A percentile compares a stretch with the other conserved stretches of the same genome.
These are phyloP conservation scores for Solenopsis invicta DNA, from an alignment of 1,140 invertebrate species.

Conservation along the genomic window DNA sequence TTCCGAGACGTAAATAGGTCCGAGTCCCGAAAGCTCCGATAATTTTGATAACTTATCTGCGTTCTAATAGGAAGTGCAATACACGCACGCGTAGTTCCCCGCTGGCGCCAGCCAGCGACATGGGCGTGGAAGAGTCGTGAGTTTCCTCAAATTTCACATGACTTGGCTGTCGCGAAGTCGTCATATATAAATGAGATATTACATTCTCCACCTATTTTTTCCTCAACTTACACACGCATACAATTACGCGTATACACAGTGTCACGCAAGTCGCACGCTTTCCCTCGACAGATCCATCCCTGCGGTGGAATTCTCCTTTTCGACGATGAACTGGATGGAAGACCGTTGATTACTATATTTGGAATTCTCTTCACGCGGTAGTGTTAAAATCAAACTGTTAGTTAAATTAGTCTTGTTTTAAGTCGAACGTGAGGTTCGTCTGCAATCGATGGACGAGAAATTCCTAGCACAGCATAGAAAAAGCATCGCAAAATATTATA, in stretches of 20 bases:
- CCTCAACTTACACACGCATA: background rate
- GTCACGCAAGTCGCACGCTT: background rate
- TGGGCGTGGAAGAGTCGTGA: conserved; percentile 18
- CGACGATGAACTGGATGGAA: background rate
- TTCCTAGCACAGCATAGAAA: no score
- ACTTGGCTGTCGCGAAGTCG: background rate
- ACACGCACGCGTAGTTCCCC: background rate
- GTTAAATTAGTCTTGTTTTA: background rate
- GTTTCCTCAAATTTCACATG: conserved; percentile 23
- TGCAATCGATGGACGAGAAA: background rate
- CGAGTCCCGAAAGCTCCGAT: conserved; percentile 7
- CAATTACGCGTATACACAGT: background rate
- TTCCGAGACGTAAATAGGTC: background rate
- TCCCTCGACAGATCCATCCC: background rate
- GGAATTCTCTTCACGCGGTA: background rate
- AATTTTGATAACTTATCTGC: conserved; percentile 42
- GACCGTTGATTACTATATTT: background rate
- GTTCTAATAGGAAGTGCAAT: background rate
- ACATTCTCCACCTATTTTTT: background rate
- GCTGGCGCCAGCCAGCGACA: background rate
- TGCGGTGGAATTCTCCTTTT: background rate
- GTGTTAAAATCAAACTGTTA: background rate
- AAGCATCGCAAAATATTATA: no score
- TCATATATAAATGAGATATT: background rate
- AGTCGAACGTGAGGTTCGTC: background rate